Conservation (phyloP, 1,140 invertebrate species). For the Drosophila pseudoobscura region DNA sequence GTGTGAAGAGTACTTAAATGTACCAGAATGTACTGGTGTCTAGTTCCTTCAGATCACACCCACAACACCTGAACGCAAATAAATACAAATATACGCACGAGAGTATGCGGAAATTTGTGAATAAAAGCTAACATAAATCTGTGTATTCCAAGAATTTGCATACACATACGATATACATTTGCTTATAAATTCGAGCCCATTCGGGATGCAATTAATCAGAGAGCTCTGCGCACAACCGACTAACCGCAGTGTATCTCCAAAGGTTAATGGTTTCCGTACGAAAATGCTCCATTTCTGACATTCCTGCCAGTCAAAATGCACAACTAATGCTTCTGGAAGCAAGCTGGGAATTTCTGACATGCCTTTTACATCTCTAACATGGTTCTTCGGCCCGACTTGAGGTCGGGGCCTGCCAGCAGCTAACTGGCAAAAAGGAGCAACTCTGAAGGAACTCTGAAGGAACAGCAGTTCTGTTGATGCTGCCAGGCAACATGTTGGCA, state of each 20-base stretch:
- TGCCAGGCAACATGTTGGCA: conserved; percentile 56
- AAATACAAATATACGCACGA: no score
- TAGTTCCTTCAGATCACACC: no score
- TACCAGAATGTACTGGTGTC: no score
- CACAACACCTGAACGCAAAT: no score
- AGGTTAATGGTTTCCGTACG: conserved; percentile 33
- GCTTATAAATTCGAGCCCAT: no score
- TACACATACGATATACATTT: no score
- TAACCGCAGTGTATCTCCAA: conserved; percentile 5
- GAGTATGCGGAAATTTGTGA: no score
- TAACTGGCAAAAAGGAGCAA: conserved; percentile 6
- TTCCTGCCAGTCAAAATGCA: conserved; percentile 66
- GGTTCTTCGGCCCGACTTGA: conserved; percentile 20
- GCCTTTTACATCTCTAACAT: conserved; percentile 73
- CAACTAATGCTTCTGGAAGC: conserved; percentile 55
- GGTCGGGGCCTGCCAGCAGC: conserved; percentile 20
- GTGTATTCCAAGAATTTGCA: no score
- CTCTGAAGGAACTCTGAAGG: background rate
- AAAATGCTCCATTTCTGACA: conserved; percentile 44
- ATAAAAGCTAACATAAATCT: no score
- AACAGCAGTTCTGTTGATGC: conserved; percentile 6
- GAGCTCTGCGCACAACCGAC: no score
- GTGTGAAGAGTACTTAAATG: no score
- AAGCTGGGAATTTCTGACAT: conserved; percentile 70
- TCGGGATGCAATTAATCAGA: no score